Evolutionary conservation across 2,113 vertebrate species (phyloP).

Genomic region (Cheilinus undulatus): DNA sequence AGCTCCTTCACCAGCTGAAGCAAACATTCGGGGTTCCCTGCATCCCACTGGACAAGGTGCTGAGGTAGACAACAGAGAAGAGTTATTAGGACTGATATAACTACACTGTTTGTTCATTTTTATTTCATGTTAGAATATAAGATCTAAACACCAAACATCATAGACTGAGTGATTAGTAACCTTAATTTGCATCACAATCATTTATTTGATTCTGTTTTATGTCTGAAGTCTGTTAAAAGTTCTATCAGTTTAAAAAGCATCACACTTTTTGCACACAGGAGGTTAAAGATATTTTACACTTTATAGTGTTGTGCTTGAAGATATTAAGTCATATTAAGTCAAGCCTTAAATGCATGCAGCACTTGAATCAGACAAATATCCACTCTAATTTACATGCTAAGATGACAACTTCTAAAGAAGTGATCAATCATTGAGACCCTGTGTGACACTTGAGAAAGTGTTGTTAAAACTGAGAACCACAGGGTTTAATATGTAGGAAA

Average conservation of each 20-base stretch:
- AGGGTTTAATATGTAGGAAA: not conserved
- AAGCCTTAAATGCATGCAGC: not conserved
- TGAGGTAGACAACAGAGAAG: conserved; percentile 63
- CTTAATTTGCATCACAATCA: not conserved
- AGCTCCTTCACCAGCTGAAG: conserved; percentile 97
- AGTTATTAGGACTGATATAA: conserved; percentile 9
- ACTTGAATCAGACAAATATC: not conserved
- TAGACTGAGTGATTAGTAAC: no score
- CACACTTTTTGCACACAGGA: not conserved
- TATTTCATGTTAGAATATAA: not conserved
- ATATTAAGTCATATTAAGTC: not conserved
- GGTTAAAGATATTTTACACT: no score
- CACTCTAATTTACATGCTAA: not conserved
- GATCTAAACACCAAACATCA: not conserved
- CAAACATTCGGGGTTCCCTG: conserved; percentile 92
- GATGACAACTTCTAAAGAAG: no score
- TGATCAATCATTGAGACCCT: no score
- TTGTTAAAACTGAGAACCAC: not conserved
- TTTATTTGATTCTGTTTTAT: no score
- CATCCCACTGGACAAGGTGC: conserved; percentile 95
- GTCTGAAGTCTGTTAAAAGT: no score
- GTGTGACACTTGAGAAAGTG: not conserved
- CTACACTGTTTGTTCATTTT: not conserved
- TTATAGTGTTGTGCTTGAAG: not conserved
- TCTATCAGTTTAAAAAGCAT: no score